Conservation (phyloP, 2,113 vertebrate species). For the Eleginops maclovinus region DNA sequence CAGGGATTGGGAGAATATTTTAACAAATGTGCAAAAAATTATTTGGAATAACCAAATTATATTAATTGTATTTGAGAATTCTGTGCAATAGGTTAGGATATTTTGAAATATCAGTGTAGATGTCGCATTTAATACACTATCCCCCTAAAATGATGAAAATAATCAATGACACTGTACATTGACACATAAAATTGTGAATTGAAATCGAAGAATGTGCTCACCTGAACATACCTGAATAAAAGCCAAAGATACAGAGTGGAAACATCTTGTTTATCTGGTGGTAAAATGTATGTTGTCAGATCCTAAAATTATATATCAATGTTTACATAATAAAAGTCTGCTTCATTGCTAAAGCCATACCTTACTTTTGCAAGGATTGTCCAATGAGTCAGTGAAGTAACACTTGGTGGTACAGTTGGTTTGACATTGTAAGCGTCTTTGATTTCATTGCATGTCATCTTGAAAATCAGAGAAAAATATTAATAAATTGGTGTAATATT, state of each 20-base stretch:
- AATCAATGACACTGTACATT: not conserved
- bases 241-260: not conserved
- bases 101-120: not conserved
- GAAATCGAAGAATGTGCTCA: not conserved
- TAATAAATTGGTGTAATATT: not conserved
- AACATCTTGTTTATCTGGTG: not conserved
- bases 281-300: not conserved
- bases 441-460: constrained; percentile 1
- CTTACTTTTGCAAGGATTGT: not conserved
- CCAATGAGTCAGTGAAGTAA: not conserved
- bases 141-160: not conserved
- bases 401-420: not conserved
- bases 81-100: not conserved
- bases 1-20: constrained; percentile 4
- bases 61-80: not conserved
- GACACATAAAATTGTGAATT: not conserved
- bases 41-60: not conserved
- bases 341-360: not conserved
- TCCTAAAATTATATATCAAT: not conserved
- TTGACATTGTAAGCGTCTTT: not conserved
- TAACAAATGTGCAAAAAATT: not conserved
- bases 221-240: not conserved
- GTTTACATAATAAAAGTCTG: constrained; percentile 1
- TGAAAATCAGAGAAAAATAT: not conserved
- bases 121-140: not conserved